phyloP scores from a whole-genome alignment of 2,113 vertebrate species.

The Gulo gulo region DNA sequence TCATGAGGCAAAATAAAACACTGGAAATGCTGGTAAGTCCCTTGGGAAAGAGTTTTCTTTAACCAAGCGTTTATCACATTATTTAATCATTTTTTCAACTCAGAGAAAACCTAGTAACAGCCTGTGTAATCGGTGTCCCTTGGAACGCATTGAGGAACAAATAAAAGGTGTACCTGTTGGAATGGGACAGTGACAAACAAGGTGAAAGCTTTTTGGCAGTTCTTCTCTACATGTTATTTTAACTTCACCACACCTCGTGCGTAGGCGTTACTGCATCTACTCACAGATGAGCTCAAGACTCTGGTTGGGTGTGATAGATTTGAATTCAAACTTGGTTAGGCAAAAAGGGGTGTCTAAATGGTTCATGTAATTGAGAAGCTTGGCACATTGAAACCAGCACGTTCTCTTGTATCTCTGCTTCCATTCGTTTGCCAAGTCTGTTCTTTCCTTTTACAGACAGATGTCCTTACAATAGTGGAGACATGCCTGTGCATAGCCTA shows the following conservation, averaged over 20 bases:
- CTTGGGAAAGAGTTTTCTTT: conserved; percentile 43
- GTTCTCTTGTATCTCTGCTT: background rate
- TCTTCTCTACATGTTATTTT: background rate
- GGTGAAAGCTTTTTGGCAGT: background rate
- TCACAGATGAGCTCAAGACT: background rate
- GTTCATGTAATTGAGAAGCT: background rate
- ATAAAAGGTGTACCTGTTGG: background rate
- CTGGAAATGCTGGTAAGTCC: conserved; percentile 6
- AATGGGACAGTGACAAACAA: background rate
- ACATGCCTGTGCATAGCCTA: background rate
- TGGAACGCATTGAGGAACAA: background rate
- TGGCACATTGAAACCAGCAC: background rate
- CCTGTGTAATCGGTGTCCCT: background rate
- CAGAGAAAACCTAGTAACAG: background rate
- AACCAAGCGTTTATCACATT: background rate
- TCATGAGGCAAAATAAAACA: conserved; percentile 17
- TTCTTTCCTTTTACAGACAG: background rate
- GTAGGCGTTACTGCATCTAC: background rate
- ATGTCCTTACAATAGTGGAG: background rate
- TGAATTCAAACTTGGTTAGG: conserved; percentile 8
- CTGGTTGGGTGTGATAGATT: background rate
- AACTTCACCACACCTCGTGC: background rate
- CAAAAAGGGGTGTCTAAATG: background rate
- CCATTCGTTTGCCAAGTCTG: background rate
- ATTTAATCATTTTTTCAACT: background rate